Conservation (phyloP, 2,113 vertebrate genomes). For the Sinocyclocheilus rhinocerous region DNA sequence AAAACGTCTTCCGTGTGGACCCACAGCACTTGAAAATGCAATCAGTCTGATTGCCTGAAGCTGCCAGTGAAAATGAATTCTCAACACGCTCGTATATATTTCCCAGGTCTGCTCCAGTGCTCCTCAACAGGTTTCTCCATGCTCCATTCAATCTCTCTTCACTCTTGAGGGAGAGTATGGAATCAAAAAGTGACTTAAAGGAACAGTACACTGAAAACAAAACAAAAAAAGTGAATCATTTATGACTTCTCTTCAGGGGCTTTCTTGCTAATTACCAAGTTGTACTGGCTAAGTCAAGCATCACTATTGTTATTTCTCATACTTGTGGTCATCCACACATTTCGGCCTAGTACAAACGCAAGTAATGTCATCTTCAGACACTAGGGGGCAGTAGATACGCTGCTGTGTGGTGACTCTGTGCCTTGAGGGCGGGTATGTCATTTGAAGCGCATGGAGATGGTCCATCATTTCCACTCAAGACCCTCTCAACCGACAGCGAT, state of each 20-base stretch:
- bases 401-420: background rate
- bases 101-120: background rate
- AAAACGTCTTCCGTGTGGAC: background rate
- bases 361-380: slow-evolving; percentile 47
- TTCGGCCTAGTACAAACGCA: background rate
- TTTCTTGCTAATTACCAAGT: background rate
- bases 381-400: slow-evolving; percentile 67
- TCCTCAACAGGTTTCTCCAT: slow-evolving; percentile 22
- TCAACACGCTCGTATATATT: background rate
- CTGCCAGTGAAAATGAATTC: slow-evolving; percentile 2
- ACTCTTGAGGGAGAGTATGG: background rate
- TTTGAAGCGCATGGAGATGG: slow-evolving; percentile 28
- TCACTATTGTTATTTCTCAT: background rate
- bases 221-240: background rate
- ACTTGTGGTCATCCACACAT: background rate
- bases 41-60: slow-evolving; percentile 31
- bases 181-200: background rate
- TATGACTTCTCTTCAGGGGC: background rate
- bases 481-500: slow-evolving; percentile 66
- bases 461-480: slow-evolving; percentile 74
- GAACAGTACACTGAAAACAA: background rate
- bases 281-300: background rate
- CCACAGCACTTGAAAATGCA: background rate
- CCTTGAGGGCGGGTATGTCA: background rate
- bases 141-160: background rate